Conservation (phyloP, 2,113 vertebrate genomes). For the Tachysurus fulvidraco region DNA sequence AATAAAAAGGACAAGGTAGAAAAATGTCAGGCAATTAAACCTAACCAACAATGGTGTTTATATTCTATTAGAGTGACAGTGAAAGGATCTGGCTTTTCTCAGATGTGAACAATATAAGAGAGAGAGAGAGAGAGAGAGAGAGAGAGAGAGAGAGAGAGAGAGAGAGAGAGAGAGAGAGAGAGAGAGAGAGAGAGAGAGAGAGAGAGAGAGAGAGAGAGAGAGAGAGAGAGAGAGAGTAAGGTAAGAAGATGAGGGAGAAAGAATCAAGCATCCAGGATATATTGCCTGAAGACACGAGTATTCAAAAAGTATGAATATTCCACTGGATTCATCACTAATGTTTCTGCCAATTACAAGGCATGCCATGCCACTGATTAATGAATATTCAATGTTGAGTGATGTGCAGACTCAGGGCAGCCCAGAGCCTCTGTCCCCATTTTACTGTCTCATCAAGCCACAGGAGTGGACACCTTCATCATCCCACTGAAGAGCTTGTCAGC, state of each 20-base stretch:
- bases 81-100: conserved; percentile 71
- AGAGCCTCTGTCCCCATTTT: conserved; percentile 73
- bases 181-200: neutral
- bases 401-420: conserved; percentile 70
- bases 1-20: conserved; percentile 25
- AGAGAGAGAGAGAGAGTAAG: conserved; percentile 5
- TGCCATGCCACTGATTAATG: conserved; percentile 82
- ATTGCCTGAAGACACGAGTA: conserved; percentile 79
- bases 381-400: conserved; percentile 79
- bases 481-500: conserved; percentile 72
- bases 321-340: conserved; percentile 80
- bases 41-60: conserved; percentile 56
- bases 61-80: conserved; percentile 68
- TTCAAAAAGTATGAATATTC: conserved; percentile 75
- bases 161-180: no score
- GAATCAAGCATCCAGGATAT: conserved; percentile 68
- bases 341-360: conserved; percentile 83
- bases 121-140: neutral
- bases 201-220: no score
- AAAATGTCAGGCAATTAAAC: conserved; percentile 24
- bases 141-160: no score
- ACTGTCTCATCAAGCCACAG: conserved; percentile 79
- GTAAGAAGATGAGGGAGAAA: conserved; percentile 33
- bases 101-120: conserved; percentile 68
- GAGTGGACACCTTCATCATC: conserved; percentile 79